Conservation (phyloP, 53 echinoderm and acorn worm genomes). For the Antedon mediterranea region DNA sequence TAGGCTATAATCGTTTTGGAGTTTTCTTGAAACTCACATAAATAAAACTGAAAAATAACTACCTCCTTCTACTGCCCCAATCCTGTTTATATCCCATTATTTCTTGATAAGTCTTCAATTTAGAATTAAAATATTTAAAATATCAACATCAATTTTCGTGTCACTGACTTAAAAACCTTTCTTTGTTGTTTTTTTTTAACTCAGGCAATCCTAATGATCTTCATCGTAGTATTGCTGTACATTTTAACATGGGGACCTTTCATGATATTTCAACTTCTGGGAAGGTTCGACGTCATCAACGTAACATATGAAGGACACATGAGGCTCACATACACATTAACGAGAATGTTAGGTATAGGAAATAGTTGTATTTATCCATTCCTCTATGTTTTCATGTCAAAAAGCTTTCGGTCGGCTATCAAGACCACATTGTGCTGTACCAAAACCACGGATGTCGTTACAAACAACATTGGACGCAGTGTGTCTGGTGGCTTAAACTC, state of each 20-base stretch:
- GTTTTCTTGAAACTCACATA: too few relatives aligned
- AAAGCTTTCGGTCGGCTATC: constrained; percentile 56
- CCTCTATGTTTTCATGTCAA: constrained; percentile 78
- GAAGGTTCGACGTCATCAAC: constrained; percentile 14
- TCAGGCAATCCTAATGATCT: constrained; percentile 42
- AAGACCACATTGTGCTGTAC: constrained; percentile 14
- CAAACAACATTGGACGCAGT: background rate
- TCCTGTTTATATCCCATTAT: too few relatives aligned
- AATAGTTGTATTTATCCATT: constrained; percentile 88
- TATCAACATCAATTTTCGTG: too few relatives aligned
- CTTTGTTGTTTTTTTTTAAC: background rate
- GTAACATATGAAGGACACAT: background rate
- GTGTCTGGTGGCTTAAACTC: background rate
- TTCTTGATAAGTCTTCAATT: too few relatives aligned
- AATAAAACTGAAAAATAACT: too few relatives aligned
- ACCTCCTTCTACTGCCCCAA: too few relatives aligned
- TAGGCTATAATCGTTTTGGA: too few relatives aligned
- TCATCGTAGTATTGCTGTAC: constrained; percentile 57
- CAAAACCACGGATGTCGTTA: background rate
- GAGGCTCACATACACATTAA: constrained; percentile 8
- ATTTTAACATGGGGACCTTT: constrained; percentile 69
- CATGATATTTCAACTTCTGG: constrained; percentile 32
- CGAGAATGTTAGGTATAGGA: constrained; percentile 35
- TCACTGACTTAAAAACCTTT: too few relatives aligned
- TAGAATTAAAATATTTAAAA: too few relatives aligned